Base-by-base conservation (phyloP, 2,797 vertebrate species). In the Paramormyrops hopkinsi region DNA sequence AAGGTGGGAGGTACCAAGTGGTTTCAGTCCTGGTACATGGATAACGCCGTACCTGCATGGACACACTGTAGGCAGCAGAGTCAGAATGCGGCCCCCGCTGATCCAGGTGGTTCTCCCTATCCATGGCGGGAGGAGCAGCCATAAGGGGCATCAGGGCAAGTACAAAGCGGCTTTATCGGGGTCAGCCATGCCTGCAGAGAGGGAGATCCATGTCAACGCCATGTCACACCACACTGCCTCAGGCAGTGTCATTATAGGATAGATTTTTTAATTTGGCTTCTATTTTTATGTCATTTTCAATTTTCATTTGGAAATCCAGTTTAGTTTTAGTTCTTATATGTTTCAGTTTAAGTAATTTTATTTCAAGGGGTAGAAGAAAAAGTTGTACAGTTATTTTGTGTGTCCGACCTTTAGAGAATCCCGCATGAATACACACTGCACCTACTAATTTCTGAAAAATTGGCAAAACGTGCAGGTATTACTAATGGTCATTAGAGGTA, bases 41-140 rank as follows among this genome's bases (percentile, higher is more conserved):
- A 46, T 25, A 50, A 19, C 6, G 22, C 82, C 3, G 82, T 29
- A 84, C 82, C 82, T 95, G 89, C 83, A 94, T 51, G 88, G 93
- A 46, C 91, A 93, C 90, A 89, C 95, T 91, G 92, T 95, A 95
- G 92, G 95, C 89, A 92, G 91, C 93, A 91, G 92, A 92, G 93
- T 96, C 95, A 92, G 95, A 91, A 93, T 95, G 96, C 90, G 95
- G 93, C 90, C 95, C 95, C 89, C 96, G 95, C 91, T 95, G 94
- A 95, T 95, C 95, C 93, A 96, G 94, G 94, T 95, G 96, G 94
- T 96, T 96, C 94, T 98, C 97, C 97, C 97, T 94, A 59, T 99
- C 98, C 98, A 99, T 99, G 96, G 96, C 92, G 89, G 96, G 94
- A 88, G 93, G 94, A 94, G 96, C 95, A 92, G 96, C 96, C 93